These are phyloP conservation scores for Psophia crepitans DNA, from an alignment of 2,113 vertebrate genomes.

Conservation along the genomic window DNA sequence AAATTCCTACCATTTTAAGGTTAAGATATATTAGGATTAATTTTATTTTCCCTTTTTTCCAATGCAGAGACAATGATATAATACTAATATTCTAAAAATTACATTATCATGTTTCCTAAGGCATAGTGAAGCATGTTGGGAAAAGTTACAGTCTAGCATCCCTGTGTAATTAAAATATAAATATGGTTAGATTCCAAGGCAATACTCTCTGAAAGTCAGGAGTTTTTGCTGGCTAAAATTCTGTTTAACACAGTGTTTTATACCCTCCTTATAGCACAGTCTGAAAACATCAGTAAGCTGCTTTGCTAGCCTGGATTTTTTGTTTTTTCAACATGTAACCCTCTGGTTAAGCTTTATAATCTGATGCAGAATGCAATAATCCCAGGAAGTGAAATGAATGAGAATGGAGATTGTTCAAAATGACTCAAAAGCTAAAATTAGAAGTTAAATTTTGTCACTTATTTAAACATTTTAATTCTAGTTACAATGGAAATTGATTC, in stretches of 20 bases:
- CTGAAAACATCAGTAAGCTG: constrained; percentile 54
- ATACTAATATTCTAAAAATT: not conserved
- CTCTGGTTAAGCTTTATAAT: constrained; percentile 52
- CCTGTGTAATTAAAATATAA: not conserved
- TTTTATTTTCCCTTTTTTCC: not conserved
- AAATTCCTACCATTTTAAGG: not conserved
- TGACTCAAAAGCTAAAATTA: constrained; percentile 15
- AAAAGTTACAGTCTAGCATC: not conserved
- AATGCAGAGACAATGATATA: not conserved
- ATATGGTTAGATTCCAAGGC: not conserved
- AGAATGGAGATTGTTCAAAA: not conserved
- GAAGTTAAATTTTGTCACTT: not conserved
- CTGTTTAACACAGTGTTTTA: constrained; percentile 3
- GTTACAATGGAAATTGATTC: not conserved
- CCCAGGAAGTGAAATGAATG: constrained; percentile 25
- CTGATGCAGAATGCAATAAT: constrained; percentile 49
- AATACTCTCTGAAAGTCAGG: not conserved
- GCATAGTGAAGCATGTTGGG: not conserved
- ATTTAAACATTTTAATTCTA: not conserved
- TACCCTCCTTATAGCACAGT: not conserved
- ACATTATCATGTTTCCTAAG: not conserved
- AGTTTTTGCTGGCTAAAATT: constrained; percentile 19
- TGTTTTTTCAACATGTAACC: constrained; percentile 9
- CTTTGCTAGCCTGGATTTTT: constrained; percentile 30
- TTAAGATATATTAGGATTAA: not conserved